Evolutionary conservation across 92 coral and sea anemone species (phyloP).

Genomic region (Paramuricea clavata): DNA sequence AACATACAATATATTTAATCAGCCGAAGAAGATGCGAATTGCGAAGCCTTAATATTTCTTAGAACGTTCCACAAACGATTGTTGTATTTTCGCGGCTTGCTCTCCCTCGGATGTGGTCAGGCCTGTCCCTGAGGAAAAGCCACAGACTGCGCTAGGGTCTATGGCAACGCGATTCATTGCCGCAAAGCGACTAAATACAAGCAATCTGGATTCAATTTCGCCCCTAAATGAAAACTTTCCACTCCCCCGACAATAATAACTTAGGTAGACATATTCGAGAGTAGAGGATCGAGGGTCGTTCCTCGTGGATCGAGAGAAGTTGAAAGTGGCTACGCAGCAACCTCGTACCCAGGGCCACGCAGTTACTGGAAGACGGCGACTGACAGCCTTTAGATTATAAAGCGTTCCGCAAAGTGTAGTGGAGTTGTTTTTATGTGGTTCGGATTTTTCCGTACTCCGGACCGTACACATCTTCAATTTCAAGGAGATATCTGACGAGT

Average conservation of each 20-base stretch:
- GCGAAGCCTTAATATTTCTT: background rate
- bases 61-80: background rate
- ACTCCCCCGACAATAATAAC: slow-evolving; percentile 1
- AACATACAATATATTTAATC: background rate
- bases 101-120: slow-evolving; percentile 25
- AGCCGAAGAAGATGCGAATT: background rate
- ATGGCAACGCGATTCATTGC: slow-evolving; percentile 10
- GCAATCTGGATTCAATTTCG: slow-evolving; percentile 17
- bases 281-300: background rate
- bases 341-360: too few species aligned
- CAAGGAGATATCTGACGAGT: background rate
- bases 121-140: background rate
- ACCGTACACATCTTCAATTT: background rate
- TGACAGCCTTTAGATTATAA: too few species aligned
- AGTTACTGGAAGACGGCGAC: too few species aligned
- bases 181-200: slow-evolving; percentile 29
- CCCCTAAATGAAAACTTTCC: background rate
- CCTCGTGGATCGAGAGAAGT: background rate
- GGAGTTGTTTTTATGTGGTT: too few species aligned
- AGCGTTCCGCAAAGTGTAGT: background rate
- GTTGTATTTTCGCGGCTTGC: background rate
- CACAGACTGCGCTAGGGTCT: slow-evolving; percentile 12
- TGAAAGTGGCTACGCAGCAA: too few species aligned
- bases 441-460: background rate
- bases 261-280: background rate